These are phyloP conservation scores for Crioceris asparagi DNA, from an alignment of 2,888 invertebrate species.

Conservation along the genomic window DNA sequence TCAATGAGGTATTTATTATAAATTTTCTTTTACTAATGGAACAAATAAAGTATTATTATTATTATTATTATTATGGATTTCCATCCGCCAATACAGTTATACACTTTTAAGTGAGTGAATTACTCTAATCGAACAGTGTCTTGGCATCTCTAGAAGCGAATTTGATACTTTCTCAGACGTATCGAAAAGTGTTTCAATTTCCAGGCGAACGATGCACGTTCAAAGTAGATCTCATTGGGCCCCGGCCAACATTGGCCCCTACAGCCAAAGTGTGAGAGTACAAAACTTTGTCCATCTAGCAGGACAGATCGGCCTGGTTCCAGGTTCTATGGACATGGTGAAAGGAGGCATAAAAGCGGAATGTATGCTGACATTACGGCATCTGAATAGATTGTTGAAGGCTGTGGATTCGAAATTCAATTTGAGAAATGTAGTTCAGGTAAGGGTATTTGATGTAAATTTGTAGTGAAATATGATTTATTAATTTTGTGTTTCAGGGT, in stretches of 20 bases:
- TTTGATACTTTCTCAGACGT: no score
- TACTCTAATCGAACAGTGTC: no score
- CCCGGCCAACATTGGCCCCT: conserved; percentile 95
- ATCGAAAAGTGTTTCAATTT: no score
- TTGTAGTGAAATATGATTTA: neutral
- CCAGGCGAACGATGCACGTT: conserved; percentile 78
- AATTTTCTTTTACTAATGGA: no score
- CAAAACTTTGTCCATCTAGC: conserved; percentile 46
- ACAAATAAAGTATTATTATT: no score
- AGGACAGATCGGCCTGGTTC: conserved; percentile 86
- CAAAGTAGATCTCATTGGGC: conserved; percentile 96
- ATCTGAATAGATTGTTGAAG: conserved; percentile 70
- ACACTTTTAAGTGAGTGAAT: no score
- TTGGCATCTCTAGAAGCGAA: no score
- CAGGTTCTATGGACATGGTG: conserved; percentile 64
- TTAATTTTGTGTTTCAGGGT: conserved; percentile 41
- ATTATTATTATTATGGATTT: no score
- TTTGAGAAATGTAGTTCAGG: conserved; percentile 73
- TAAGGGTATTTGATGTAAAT: neutral
- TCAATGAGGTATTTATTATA: no score
- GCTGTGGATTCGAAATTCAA: conserved; percentile 70
- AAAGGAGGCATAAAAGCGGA: conserved; percentile 71
- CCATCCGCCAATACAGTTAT: no score
- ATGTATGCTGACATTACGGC: conserved; percentile 72
- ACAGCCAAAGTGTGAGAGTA: conserved; percentile 84